Evolutionary conservation across 2,888 invertebrate species (phyloP).

Genomic region (Trichopria drosophilae): DNA sequence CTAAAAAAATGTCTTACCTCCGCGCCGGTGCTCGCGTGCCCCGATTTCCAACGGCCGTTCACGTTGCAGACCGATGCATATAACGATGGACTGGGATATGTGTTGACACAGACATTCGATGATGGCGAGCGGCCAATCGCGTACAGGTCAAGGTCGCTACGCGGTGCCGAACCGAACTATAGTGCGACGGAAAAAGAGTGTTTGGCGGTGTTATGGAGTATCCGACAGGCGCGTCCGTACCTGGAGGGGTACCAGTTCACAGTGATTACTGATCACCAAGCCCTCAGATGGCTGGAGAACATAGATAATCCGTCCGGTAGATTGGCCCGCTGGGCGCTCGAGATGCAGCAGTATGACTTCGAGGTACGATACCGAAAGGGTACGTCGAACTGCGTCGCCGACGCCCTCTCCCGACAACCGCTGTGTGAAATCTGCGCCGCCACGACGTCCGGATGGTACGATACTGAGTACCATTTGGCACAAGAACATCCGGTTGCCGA

Average conservation of each 20-base stretch:
- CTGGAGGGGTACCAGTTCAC: slow-evolving; percentile 22
- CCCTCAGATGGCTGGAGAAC: slow-evolving; percentile 20
- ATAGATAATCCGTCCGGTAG: slow-evolving; percentile 22
- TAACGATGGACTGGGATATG: slow-evolving; percentile 14
- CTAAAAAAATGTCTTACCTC: slow-evolving; percentile 3
- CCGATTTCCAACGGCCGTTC: slow-evolving; percentile 7
- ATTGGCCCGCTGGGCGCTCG: slow-evolving; percentile 25
- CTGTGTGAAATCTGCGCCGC: not conserved
- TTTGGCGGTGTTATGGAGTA: slow-evolving; percentile 12
- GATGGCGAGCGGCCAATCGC: slow-evolving; percentile 17
- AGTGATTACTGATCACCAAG: slow-evolving; percentile 10
- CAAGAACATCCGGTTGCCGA: not conserved
- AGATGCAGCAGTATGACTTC: slow-evolving; percentile 27
- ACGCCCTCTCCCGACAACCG: slow-evolving; percentile 24
- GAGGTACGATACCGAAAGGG: slow-evolving; percentile 23
- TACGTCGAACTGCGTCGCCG: slow-evolving; percentile 21
- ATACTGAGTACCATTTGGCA: not conserved
- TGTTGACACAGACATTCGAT: slow-evolving; percentile 5
- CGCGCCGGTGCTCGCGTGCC: slow-evolving; percentile 8
- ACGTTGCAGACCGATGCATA: too few species aligned
- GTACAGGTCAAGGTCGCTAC: slow-evolving; percentile 16
- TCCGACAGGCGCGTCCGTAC: slow-evolving; percentile 13
- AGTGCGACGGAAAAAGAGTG: slow-evolving; percentile 26
- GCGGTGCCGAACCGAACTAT: slow-evolving; percentile 7
- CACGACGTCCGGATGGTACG: slow-evolving; percentile 16